Percentiles rank a stretch among this genome's conserved stretches.
Evolutionary conservation across 2,113 vertebrate genomes (phyloP).

Genomic region (Chloropsis cyanopogon): DNA sequence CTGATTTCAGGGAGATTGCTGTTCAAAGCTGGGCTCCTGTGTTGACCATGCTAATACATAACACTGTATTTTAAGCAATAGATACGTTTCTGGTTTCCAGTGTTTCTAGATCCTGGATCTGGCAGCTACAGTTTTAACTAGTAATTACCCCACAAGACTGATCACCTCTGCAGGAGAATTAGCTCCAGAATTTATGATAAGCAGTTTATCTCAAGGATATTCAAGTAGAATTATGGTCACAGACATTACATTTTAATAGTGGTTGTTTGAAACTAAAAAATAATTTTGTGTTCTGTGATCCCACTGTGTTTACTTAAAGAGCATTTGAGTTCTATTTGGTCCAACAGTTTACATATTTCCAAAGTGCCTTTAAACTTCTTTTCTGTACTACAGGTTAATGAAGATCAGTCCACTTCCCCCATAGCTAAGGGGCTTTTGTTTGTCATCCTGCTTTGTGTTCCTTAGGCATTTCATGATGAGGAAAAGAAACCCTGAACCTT

Average conservation of each 20-base stretch:
- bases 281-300: background rate
- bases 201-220: background rate
- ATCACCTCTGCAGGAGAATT: background rate
- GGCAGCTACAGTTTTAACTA: background rate
- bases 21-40: background rate
- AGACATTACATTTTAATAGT: background rate
- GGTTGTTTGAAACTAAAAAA: background rate
- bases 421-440: background rate
- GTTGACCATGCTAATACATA: background rate
- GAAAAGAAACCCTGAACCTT: background rate
- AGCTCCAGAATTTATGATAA: background rate
- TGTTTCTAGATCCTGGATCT: background rate
- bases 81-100: background rate
- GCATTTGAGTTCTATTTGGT: background rate
- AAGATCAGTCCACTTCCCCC: background rate
- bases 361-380: background rate
- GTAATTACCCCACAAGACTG: background rate
- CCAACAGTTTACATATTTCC: background rate
- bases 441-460: background rate
- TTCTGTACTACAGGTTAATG: background rate
- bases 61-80: background rate
- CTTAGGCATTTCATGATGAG: background rate
- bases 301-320: background rate
- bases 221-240: background rate
- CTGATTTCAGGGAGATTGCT: background rate